A percentile compares a stretch with the other conserved stretches of the same genome.
Evolutionary conservation across 2,888 invertebrate species (phyloP).

Genomic region (Rhaphigaster nebulosa): DNA sequence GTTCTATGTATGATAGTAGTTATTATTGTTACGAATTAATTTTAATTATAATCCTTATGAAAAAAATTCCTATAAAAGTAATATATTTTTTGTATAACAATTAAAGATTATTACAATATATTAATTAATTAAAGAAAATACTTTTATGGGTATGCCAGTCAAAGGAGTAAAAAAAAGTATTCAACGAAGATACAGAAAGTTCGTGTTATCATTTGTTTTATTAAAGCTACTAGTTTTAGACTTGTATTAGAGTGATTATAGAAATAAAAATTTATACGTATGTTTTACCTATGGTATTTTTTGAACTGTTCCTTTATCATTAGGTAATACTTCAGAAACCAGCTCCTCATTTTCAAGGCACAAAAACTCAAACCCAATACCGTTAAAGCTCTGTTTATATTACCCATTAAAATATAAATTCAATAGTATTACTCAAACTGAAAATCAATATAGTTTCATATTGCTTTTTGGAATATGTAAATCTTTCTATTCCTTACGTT

Average conservation of each 20-base stretch:
- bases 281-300: not conserved
- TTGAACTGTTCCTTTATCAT: not conserved
- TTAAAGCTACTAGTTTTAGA: not conserved
- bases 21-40: not conserved
- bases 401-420: too few species aligned
- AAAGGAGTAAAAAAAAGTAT: not conserved
- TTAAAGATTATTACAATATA: not conserved
- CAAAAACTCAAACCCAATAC: too few species aligned
- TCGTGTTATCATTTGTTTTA: not conserved
- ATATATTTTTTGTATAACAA: not conserved
- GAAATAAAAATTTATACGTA: slow-evolving; percentile 16
- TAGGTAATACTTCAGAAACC: not conserved
- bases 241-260: not conserved
- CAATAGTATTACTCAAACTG: too few species aligned
- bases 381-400: too few species aligned
- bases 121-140: not conserved
- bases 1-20: not conserved
- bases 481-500: too few species aligned
- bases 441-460: too few species aligned
- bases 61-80: not conserved
- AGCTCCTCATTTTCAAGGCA: too few species aligned
- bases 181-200: not conserved
- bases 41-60: not conserved
- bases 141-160: not conserved
- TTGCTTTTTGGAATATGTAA: too few species aligned